phyloP scores from a whole-genome alignment of 2,113 vertebrate genomes.

The Oncorhynchus kisutch region DNA sequence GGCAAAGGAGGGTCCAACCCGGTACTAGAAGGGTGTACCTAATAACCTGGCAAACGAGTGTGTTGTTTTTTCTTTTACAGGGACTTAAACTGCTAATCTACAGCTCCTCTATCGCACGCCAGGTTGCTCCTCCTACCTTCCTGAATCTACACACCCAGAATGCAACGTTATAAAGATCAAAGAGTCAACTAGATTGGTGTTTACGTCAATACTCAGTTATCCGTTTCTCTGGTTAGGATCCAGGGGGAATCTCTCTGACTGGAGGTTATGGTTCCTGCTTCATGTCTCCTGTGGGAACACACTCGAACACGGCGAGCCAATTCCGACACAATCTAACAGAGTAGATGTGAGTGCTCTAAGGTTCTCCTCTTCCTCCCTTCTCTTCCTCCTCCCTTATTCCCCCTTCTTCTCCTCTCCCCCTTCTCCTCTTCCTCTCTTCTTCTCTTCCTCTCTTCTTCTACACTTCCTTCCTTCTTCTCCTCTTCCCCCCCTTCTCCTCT shows the following conservation, averaged over 20 bases:
- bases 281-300: not conserved
- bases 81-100: too few species aligned
- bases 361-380: not conserved
- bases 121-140: constrained; percentile 6
- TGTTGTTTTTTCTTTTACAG: not conserved
- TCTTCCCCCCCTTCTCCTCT: too few species aligned
- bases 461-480: too few species aligned
- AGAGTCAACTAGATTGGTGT: constrained; percentile 14
- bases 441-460: too few species aligned
- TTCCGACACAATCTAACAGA: too few species aligned
- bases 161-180: constrained; percentile 2
- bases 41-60: too few species aligned
- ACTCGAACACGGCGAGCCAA: too few species aligned
- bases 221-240: constrained; percentile 2
- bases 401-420: too few species aligned
- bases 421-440: not conserved
- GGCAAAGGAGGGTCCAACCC: too few species aligned
- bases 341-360: too few species aligned
- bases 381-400: not conserved
- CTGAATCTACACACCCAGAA: not conserved
- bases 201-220: constrained; percentile 1
- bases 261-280: constrained; percentile 2
- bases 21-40: too few species aligned
- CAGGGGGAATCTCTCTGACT: not conserved
- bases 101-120: too few species aligned